These are phyloP conservation scores for Laothoe populi DNA, from an alignment of 2,888 invertebrate genomes.

Conservation along the genomic window DNA sequence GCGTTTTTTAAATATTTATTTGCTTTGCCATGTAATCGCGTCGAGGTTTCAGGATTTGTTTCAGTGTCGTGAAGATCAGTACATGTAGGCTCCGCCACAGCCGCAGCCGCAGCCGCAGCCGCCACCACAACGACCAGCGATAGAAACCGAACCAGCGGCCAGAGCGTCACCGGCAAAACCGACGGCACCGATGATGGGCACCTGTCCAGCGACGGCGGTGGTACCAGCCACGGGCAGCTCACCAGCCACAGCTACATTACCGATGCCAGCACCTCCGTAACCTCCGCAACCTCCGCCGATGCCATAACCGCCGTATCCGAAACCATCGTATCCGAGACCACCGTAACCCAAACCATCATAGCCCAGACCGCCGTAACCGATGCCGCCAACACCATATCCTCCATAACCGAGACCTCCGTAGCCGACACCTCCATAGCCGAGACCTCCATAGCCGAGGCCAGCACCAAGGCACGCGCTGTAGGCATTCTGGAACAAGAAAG, in stretches of 20 bases:
- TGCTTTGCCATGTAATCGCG: no score
- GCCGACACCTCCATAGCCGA: slow-evolving; percentile 10
- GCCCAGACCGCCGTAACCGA: slow-evolving; percentile 13
- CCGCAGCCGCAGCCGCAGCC: slow-evolving; percentile 18
- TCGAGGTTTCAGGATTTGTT: no score
- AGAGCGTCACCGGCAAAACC: slow-evolving; percentile 4
- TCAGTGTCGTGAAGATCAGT: no score
- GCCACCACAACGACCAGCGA: no score
- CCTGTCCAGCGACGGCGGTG: slow-evolving; percentile 23
- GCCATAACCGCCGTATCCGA: slow-evolving; percentile 31
- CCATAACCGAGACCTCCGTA: slow-evolving; percentile 32
- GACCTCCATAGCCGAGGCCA: slow-evolving; percentile 30
- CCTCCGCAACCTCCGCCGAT: slow-evolving; percentile 29
- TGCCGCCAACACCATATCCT: background rate
- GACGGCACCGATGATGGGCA: no score
- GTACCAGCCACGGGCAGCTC: no score
- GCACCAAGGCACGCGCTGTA: slow-evolving; percentile 5
- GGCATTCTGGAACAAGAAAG: slow-evolving; percentile 10
- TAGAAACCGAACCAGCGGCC: slow-evolving; percentile 10
- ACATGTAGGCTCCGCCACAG: background rate
- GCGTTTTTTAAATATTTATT: no score
- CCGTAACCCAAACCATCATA: slow-evolving; percentile 17
- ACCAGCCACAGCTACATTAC: no score
- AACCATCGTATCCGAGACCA: slow-evolving; percentile 3
- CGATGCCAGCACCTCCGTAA: no score